Conservation (phyloP, 2,888 invertebrate species). For the Ormia ochracea region DNA sequence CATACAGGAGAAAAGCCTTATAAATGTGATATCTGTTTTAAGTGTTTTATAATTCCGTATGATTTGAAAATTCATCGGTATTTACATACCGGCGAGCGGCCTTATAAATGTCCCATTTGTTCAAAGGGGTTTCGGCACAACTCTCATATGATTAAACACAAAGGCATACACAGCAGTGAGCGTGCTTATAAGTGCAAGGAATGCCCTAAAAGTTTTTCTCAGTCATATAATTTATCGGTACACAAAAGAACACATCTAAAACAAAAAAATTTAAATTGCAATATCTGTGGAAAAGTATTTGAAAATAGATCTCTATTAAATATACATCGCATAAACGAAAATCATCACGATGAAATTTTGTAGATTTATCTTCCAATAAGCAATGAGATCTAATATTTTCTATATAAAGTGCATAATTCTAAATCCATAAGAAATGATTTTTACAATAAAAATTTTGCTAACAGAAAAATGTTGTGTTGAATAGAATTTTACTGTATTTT, state of each 20-base stretch:
- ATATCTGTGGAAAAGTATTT: constrained; percentile 43
- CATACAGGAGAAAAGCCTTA: constrained; percentile 60
- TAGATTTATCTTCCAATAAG: no score
- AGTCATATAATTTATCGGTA: constrained; percentile 47
- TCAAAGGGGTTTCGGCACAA: constrained; percentile 50
- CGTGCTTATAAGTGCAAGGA: constrained; percentile 47
- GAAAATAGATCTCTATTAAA: constrained; percentile 45
- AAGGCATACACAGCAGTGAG: constrained; percentile 41
- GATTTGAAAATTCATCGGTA: constrained; percentile 80
- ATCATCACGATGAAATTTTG: constrained; percentile 46
- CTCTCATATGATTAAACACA: constrained; percentile 50
- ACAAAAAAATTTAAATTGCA: constrained; percentile 40
- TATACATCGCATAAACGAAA: constrained; percentile 54
- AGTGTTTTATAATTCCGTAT: constrained; percentile 38
- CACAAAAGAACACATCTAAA: constrained; percentile 48
- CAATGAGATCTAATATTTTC: no score
- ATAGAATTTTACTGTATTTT: no score
- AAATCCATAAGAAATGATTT: no score
- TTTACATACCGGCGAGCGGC: constrained; percentile 82
- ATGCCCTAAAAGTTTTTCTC: constrained; percentile 51
- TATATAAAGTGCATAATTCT: no score
- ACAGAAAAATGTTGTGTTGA: no score
- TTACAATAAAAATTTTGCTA: no score
- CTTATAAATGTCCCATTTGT: constrained; percentile 81
- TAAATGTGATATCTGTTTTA: constrained; percentile 54